phyloP scores from a whole-genome alignment of 1,140 invertebrate genomes.

The Epicauta chinensis region DNA sequence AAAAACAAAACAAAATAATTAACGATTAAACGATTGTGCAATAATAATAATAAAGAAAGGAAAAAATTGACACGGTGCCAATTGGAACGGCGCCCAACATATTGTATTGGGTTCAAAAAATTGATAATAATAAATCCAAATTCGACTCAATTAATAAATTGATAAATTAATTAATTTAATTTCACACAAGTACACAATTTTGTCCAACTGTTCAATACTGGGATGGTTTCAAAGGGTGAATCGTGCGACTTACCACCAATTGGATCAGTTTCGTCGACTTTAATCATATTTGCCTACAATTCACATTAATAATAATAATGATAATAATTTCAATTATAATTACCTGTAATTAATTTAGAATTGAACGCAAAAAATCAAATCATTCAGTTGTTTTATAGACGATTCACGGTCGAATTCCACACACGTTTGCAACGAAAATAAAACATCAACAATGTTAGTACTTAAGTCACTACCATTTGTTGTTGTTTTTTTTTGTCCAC shows the following conservation, averaged over 20 bases:
- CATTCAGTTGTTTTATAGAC: too few species aligned
- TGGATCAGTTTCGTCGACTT: slow-evolving; percentile 78
- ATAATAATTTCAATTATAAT: not conserved
- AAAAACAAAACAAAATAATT: slow-evolving; percentile 10
- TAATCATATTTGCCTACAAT: slow-evolving; percentile 57
- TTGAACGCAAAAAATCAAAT: not conserved
- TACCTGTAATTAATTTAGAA: not conserved
- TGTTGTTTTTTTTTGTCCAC: too few species aligned
- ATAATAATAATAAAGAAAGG: slow-evolving; percentile 1
- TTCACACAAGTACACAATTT: too few species aligned
- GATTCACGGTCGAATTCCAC: not conserved
- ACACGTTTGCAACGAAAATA: not conserved
- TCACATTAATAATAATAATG: not conserved
- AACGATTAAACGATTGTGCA: not conserved
- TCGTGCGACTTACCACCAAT: slow-evolving; percentile 75
- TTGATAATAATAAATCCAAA: slow-evolving; percentile 2
- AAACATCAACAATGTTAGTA: slow-evolving; percentile 6
- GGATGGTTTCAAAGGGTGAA: too few species aligned
- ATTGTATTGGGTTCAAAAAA: slow-evolving; percentile 8
- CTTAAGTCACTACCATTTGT: not conserved
- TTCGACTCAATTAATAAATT: too few species aligned
- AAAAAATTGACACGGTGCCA: slow-evolving; percentile 14
- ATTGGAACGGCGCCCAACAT: slow-evolving; percentile 5
- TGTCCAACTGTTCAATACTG: too few species aligned
- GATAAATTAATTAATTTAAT: too few species aligned